Evolutionary conservation across 2,113 vertebrate species (phyloP).

Genomic region (Hemiprocne comata): DNA sequence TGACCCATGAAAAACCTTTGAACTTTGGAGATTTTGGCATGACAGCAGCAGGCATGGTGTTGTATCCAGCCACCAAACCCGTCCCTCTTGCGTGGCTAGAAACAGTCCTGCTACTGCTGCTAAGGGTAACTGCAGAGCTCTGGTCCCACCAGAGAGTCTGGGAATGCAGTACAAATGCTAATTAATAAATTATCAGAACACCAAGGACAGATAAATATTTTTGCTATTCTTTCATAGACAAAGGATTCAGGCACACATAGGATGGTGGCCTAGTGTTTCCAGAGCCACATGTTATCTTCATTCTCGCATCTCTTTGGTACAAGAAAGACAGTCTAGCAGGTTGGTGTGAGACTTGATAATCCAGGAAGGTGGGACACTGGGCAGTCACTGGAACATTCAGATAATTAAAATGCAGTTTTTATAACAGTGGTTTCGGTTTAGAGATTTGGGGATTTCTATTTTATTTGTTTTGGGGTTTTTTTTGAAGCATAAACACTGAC

Average conservation of each 20-base stretch:
- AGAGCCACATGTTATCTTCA: neutral
- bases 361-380: neutral
- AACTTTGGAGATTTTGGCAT: neutral
- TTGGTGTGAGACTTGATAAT: neutral
- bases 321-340: neutral
- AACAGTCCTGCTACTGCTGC: neutral
- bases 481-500: neutral
- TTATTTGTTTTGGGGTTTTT: neutral
- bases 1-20: neutral
- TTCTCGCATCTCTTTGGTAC: neutral
- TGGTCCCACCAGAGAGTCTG: neutral
- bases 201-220: neutral
- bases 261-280: neutral
- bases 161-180: neutral
- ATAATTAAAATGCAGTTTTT: neutral
- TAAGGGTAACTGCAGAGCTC: neutral
- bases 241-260: neutral
- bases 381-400: neutral
- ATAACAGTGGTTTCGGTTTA: neutral
- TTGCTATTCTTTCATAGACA: neutral
- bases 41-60: fast-evolving
- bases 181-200: neutral
- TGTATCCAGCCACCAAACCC: neutral
- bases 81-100: neutral
- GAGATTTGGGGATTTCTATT: neutral